Evolutionary conservation across 2,888 invertebrate genomes (phyloP).

Genomic region (Eristalis arbustorum): DNA sequence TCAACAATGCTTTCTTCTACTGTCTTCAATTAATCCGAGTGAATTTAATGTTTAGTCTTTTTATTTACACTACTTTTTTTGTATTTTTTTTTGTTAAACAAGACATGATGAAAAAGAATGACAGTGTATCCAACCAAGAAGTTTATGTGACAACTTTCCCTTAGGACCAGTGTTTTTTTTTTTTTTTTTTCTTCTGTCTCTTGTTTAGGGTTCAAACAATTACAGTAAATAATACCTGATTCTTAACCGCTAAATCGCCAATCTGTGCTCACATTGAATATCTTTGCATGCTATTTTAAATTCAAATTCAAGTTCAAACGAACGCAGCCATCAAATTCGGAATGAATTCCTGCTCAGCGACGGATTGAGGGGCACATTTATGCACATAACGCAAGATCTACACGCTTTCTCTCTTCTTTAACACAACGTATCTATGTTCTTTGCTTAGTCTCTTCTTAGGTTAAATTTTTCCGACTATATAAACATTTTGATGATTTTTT

Average conservation of each 20-base stretch:
- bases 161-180: neutral
- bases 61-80: neutral
- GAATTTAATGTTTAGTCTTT: neutral
- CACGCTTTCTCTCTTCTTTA: too few relatives aligned
- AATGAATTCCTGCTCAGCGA: too few relatives aligned
- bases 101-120: neutral
- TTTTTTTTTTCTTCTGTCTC: neutral
- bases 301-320: too few relatives aligned
- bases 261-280: too few relatives aligned
- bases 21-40: neutral
- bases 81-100: neutral
- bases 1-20: too few relatives aligned
- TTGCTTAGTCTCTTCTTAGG: neutral
- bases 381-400: too few relatives aligned
- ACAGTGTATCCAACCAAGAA: constrained; percentile 14
- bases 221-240: neutral
- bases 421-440: too few relatives aligned
- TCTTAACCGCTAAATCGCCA: neutral
- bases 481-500: neutral
- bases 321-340: too few relatives aligned
- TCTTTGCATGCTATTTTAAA: too few relatives aligned
- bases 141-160: constrained; percentile 46
- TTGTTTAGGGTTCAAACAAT: neutral
- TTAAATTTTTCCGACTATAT: neutral
- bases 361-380: too few relatives aligned